Evolutionary conservation across 2,113 vertebrate genomes (phyloP).

Genomic region (Prunella fulvescens): DNA sequence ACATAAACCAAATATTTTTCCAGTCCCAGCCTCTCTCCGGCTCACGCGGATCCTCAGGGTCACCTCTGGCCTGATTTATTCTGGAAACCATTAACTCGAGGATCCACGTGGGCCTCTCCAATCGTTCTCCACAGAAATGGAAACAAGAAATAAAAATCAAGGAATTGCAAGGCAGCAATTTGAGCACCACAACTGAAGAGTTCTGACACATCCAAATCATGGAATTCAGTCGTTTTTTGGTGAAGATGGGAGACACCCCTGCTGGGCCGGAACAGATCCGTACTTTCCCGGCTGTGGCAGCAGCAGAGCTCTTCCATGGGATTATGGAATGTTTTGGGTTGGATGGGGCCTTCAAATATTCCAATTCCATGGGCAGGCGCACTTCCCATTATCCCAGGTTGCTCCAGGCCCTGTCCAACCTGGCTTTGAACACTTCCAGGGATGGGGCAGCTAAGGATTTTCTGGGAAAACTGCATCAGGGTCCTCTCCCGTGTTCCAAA

Average conservation of each 20-base stretch:
- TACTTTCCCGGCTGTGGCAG: neutral
- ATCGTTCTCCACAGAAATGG: neutral
- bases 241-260: neutral
- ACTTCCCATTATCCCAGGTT: neutral
- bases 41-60: neutral
- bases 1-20: fast-evolving
- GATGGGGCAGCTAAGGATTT: neutral
- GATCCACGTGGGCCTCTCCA: neutral
- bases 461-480: neutral
- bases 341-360: neutral
- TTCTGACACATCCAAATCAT: neutral
- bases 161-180: neutral
- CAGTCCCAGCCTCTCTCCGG: neutral
- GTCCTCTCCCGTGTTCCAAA: neutral
- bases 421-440: neutral
- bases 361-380: neutral
- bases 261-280: fast-evolving
- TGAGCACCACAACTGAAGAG: neutral
- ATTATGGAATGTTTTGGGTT: neutral
- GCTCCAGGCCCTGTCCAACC: neutral
- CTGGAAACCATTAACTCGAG: neutral
- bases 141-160: neutral
- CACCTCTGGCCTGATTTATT: neutral
- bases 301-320: neutral
- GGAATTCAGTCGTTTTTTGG: neutral